These are phyloP conservation scores for Xerus inauris DNA, from an alignment of 2,113 vertebrate genomes.

Conservation along the genomic window DNA sequence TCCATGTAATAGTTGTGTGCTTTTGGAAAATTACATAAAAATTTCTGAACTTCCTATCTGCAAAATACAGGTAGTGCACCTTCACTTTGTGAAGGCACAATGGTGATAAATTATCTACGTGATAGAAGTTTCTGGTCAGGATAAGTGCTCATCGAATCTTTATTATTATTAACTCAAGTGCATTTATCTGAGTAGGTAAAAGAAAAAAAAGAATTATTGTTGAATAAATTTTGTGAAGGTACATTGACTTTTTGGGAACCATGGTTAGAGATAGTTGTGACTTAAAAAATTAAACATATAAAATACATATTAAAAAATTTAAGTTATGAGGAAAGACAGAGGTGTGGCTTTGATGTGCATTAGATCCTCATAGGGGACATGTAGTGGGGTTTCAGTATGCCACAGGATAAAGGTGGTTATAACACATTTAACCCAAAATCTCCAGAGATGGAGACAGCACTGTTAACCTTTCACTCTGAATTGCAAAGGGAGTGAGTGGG, in stretches of 20 bases:
- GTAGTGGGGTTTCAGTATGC: not conserved
- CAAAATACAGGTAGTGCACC: conserved; percentile 19
- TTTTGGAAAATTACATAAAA: not conserved
- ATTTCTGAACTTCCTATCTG: not conserved
- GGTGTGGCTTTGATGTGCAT: not conserved
- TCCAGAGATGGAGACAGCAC: not conserved
- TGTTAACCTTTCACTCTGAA: not conserved
- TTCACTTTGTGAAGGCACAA: conserved; percentile 19
- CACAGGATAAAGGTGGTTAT: not conserved
- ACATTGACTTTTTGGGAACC: conserved; percentile 40
- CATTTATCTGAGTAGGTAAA: not conserved
- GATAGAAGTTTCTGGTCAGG: not conserved
- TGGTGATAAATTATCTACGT: not conserved
- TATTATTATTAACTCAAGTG: not conserved
- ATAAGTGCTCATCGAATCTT: not conserved
- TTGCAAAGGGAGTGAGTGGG: not conserved
- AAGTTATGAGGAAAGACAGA: not conserved
- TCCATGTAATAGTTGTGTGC: not conserved
- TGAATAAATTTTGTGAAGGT: conserved; percentile 28
- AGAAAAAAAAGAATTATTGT: not conserved
- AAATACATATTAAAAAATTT: not conserved
- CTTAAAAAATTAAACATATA: not conserved
- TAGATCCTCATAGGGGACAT: not conserved
- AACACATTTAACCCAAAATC: not conserved
- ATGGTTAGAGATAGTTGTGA: not conserved